Base-by-base conservation (phyloP, 2,797 vertebrate genomes). In the Chaunax sp. region DNA sequence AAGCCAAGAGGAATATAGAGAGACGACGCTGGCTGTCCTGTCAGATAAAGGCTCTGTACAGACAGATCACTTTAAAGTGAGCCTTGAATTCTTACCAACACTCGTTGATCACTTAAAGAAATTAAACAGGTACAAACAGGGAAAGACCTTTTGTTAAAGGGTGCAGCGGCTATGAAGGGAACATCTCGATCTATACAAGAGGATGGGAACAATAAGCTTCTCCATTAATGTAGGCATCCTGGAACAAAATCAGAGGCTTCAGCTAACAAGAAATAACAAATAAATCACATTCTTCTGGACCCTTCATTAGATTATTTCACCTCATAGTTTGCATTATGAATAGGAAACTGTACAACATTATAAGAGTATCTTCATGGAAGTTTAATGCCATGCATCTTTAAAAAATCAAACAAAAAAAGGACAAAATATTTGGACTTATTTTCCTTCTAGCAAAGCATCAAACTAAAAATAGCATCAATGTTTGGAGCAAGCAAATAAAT, bases 381-480 rank as follows among this genome's bases (percentile, higher is more conserved):
- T 67, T 8, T 11, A 38, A 28, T 13, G 20, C 20, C 0, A 25
- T 54, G 12, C 20, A 57, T 59, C 22, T 23, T 49, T 37, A 47
- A 41, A 58, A 53, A 51, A 3, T 7, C n/a, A 43, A 61, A 60
- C 22, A 38, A 35, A n/a, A 43, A 43, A 44, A 46, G 5, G 6
- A 19, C 0, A 43, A 51, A 41, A 4, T 5, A 35, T 51, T 62
- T 45, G 43, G 16, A 47, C 14, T 40, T 44, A 23, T 7, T 13
- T 22, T 41, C 20, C 16, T 30, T 63, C 28, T 6, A 35, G 37
- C 19, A 40, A 40, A 40, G 26, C 5, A 11, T 63, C 37, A 65
- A 60, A 70, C 37, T 63, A 51, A 72, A 82, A 75, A 77, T 62
- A 79, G 59, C 25, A 56, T n/a, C 22, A 12, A 7, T 53, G 26